phyloP scores from a whole-genome alignment of 2,113 vertebrate genomes.

The Saiga tatarica region DNA sequence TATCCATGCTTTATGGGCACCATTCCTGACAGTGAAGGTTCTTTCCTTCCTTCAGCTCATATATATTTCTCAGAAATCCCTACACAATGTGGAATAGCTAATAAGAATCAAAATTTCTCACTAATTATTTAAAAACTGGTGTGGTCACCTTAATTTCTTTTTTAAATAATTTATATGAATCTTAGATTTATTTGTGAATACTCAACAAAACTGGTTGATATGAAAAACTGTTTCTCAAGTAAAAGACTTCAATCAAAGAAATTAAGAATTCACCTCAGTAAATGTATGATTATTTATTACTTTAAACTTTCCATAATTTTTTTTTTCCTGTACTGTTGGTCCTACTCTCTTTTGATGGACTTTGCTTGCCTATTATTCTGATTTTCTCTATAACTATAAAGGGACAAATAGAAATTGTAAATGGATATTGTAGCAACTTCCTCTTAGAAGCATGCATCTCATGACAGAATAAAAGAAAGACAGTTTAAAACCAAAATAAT shows the following conservation, averaged over 20 bases:
- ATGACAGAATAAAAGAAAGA: background rate
- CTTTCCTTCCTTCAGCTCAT: background rate
- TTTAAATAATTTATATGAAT: background rate
- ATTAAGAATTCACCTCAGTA: background rate
- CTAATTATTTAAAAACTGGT: background rate
- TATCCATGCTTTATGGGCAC: background rate
- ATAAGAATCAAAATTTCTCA: background rate
- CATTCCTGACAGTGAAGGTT: background rate
- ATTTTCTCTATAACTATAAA: background rate
- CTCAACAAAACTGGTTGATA: background rate
- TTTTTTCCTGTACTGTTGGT: background rate
- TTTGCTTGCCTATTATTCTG: background rate
- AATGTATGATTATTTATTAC: background rate
- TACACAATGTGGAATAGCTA: background rate
- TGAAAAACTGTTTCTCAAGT: background rate
- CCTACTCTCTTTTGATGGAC: background rate
- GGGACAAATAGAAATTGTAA: background rate
- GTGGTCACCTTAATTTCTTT: background rate
- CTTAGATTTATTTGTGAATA: background rate
- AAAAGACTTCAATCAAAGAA: background rate
- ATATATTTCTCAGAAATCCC: background rate
- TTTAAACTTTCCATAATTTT: background rate
- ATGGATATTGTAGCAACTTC: background rate
- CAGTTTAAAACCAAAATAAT: background rate
- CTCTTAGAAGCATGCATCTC: background rate